A percentile compares a stretch with the other conserved stretches of the same genome.
phyloP scores from a whole-genome alignment of 2,113 vertebrate species.

The Calonectris borealis region DNA sequence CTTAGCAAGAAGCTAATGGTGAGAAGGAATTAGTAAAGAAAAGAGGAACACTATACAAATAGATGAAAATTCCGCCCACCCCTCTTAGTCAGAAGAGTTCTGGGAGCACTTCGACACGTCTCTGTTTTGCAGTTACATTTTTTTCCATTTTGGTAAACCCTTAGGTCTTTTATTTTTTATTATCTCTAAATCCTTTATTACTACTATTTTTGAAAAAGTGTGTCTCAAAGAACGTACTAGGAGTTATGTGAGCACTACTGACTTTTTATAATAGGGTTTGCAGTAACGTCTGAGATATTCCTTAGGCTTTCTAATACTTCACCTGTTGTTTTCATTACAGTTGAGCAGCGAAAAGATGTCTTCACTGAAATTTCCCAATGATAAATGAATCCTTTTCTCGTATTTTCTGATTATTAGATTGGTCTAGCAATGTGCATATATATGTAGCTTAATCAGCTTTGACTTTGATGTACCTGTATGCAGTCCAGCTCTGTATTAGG shows the following conservation, averaged over 20 bases:
- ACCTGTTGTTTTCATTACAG: not conserved
- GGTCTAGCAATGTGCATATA: not conserved
- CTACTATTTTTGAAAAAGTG: not conserved
- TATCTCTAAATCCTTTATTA: not conserved
- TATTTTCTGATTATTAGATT: not conserved
- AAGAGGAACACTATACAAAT: accelerated
- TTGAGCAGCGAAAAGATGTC: not conserved
- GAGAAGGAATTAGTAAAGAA: not conserved
- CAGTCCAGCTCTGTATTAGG: not conserved
- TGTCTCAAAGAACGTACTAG: not conserved
- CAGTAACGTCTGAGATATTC: not conserved
- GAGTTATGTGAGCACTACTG: not conserved
- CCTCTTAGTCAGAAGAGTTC: not conserved
- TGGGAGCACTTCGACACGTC: not conserved
- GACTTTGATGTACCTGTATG: not conserved
- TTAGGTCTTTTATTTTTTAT: not conserved
- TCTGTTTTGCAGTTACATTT: not conserved
- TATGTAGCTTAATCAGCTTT: not conserved
- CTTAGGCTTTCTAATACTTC: not conserved
- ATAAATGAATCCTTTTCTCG: not conserved
- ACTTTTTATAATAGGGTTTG: not conserved
- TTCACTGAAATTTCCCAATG: not conserved
- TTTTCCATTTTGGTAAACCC: not conserved
- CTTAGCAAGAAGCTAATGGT: not conserved
- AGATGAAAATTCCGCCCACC: no score